Evolutionary conservation across 2,888 invertebrate species (phyloP), one percentile per base, ranked within the genome.

Genomic region (Microplitis deprimator): DNA sequence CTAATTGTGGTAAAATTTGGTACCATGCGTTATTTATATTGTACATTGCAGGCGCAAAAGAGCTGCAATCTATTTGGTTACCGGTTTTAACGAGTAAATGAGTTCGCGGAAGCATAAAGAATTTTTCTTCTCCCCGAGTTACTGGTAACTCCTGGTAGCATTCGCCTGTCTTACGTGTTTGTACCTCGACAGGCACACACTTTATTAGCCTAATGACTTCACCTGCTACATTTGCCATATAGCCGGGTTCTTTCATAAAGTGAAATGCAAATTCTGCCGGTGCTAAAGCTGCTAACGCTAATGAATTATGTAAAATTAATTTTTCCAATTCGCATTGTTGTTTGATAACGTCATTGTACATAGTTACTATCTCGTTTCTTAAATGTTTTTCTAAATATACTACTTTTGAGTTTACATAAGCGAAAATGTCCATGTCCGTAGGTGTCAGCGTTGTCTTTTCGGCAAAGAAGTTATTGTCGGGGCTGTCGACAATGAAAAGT

Each of bases 251-350:
- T 4, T 81, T 75, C 75, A 82, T 82, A 0, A 82, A 72, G 1
- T 83, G 60, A 8, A 74, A 80, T 10, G 82, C 82, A 5, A 84
- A 77, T 38, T 81, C 78, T 59, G 82, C 79, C 2, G 80, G 85
- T 20, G 75, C 59, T 2, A 83, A n/a, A 0, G 80, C 77, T 8
- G 82, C 82, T n/a, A 83, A 50, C 6, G 79, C 16, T 17, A 82
- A 73, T 62, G 81, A 41, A 50, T 81, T 85, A 39, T 73, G 72
- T 13, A 83, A 38, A 1, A 84, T 78, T 71, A 84, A 79, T 38
- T 81, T 60, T 59, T 80, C 77, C 6, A 82, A 1, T 29, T 81
- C 38, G 67, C 84, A 85, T 72, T 80, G 65, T 40, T 80, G 60
- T 20, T 80, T 73, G 1, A 82, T 39, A 2, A 81, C 79, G 39